A percentile compares a stretch with the other conserved stretches of the same genome.
Evolutionary conservation across 1,140 invertebrate genomes (phyloP).

Genomic region (Brachionus sp.): DNA sequence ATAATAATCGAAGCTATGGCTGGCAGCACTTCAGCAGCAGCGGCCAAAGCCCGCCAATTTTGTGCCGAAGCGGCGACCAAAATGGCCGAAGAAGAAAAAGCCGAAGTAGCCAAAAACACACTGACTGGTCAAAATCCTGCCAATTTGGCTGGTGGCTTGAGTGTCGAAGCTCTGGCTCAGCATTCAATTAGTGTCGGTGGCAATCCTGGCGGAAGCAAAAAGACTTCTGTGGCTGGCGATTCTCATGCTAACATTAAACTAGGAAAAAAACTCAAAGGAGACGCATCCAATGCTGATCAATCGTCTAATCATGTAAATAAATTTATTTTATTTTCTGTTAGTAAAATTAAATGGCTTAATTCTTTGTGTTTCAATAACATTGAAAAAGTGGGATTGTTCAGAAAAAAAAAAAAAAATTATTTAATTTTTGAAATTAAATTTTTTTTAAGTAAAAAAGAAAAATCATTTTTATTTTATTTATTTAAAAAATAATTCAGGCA

Average conservation of each 20-base stretch:
- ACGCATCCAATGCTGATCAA: constrained; percentile 36
- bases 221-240: constrained; percentile 47
- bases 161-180: constrained; percentile 56
- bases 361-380: no score
- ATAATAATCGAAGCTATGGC: constrained; percentile 58
- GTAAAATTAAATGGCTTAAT: no score
- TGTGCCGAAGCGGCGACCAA: constrained; percentile 56
- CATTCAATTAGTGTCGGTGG: constrained; percentile 51
- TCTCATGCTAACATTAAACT: constrained; percentile 53
- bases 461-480: no score
- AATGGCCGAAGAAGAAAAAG: constrained; percentile 53
- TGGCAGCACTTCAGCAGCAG: constrained; percentile 54
- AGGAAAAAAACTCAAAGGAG: constrained; percentile 46
- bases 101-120: constrained; percentile 49
- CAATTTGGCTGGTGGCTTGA: constrained; percentile 52
- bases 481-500: no score
- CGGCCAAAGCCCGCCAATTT: constrained; percentile 53
- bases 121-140: not conserved
- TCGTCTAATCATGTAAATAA: constrained; percentile 20
- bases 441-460: no score
- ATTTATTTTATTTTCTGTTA: no score
- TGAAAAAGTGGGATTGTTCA: no score
- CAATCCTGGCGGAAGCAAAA: constrained; percentile 38
- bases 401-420: no score
- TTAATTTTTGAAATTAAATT: no score